Conservation (phyloP, 1,140 invertebrate species). For the Streblospio benedicti region DNA sequence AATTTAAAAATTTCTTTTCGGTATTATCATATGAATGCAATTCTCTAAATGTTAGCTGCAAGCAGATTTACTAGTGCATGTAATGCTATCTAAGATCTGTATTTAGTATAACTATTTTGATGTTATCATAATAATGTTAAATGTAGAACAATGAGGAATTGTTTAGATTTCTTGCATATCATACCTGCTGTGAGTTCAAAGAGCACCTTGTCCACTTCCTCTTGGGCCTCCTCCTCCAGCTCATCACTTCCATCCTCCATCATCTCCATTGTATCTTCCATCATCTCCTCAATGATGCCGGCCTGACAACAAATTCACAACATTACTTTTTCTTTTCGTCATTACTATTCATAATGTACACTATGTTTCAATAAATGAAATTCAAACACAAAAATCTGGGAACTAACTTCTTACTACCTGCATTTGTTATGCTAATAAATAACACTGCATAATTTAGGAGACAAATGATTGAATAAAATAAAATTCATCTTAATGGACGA, state of each 20-base stretch:
- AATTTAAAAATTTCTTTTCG: background rate
- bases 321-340: too few relatives aligned
- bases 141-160: background rate
- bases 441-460: too few relatives aligned
- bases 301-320: slow-evolving; percentile 52
- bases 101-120: background rate
- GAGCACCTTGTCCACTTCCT: slow-evolving; percentile 89
- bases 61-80: background rate
- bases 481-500: too few relatives aligned
- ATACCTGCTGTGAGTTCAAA: slow-evolving; percentile 86
- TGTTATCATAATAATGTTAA: background rate
- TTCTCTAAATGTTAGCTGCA: background rate
- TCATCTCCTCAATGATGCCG: slow-evolving; percentile 98
- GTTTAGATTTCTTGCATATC: background rate
- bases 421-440: too few relatives aligned
- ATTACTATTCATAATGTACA: too few relatives aligned
- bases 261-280: slow-evolving; percentile 91
- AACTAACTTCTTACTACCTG: too few relatives aligned
- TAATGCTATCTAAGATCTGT: background rate
- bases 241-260: slow-evolving; percentile 51
- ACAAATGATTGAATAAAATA: too few relatives aligned
- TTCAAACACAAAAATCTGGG: too few relatives aligned
- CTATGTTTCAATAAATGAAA: too few relatives aligned
- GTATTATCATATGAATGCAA: background rate
- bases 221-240: slow-evolving; percentile 67